A percentile compares a stretch with the other conserved stretches of the same genome.
These are phyloP conservation scores for Puntigrus tetrazona DNA, from an alignment of 2,113 vertebrate species.

Conservation along the genomic window DNA sequence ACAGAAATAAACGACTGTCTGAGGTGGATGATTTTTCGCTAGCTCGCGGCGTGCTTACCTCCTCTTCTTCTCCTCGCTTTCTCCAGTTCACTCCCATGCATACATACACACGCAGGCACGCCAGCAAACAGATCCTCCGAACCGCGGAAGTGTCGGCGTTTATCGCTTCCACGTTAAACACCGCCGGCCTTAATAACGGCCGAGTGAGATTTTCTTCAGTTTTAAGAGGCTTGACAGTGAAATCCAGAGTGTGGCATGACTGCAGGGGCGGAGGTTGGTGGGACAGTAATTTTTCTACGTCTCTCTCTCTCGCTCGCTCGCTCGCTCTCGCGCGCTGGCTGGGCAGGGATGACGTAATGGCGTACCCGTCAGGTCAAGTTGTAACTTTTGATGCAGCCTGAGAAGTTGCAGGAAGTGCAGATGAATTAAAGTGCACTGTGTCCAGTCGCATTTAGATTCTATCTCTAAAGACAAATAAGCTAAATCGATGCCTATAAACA, in stretches of 20 bases:
- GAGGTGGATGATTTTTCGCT: background rate
- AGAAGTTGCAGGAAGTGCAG: constrained; percentile 30
- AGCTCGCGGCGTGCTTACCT: constrained; percentile 51
- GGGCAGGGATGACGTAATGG: constrained; percentile 69
- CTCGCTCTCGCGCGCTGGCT: background rate
- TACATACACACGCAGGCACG: constrained; percentile 58
- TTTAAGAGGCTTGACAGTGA: constrained; percentile 28
- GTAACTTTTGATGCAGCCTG: constrained; percentile 52
- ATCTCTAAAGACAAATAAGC: background rate
- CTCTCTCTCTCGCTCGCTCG: background rate
- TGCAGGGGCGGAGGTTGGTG: constrained; percentile 65
- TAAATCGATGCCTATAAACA: background rate
- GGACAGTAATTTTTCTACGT: constrained; percentile 57
- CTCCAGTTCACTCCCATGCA: constrained; percentile 72
- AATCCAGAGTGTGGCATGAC: constrained; percentile 52
- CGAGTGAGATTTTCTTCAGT: background rate
- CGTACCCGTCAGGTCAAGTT: constrained; percentile 55
- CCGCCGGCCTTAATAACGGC: background rate
- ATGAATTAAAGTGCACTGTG: background rate
- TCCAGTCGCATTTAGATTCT: background rate
- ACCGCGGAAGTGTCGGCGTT: constrained; percentile 47
- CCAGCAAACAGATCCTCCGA: constrained; percentile 36
- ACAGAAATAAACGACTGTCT: background rate
- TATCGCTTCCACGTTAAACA: constrained; percentile 33
- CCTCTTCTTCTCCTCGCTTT: constrained; percentile 72